Conservation (phyloP, 2,888 invertebrate species). For the Eupsilia transversa region DNA sequence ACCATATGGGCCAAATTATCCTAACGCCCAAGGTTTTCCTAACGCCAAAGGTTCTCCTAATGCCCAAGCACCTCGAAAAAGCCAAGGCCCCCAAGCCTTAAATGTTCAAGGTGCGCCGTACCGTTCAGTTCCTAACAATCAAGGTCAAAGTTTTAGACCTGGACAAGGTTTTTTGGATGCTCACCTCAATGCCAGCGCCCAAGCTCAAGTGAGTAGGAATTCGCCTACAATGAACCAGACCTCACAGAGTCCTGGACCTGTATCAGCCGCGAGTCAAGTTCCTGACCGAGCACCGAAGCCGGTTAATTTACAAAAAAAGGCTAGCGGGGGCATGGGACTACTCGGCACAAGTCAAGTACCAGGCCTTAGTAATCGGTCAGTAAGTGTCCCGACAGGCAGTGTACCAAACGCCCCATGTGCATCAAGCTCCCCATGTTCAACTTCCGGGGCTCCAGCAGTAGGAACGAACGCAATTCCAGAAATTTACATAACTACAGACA, state of each 20-base stretch:
- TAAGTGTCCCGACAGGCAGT: not conserved
- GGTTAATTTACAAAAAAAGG: conserved; percentile 26
- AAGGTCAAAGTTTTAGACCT: conserved; percentile 9
- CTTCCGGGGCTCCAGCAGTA: conserved; percentile 5
- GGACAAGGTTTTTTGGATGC: not conserved
- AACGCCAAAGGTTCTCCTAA: too few species aligned
- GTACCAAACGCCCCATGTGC: not conserved
- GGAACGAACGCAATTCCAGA: not conserved
- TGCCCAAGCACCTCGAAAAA: not conserved
- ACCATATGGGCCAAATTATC: not conserved
- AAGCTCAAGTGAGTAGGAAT: not conserved
- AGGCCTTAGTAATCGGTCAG: conserved; percentile 23
- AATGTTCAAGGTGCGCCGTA: conserved; percentile 3
- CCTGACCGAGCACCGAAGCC: not conserved
- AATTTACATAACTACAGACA: conserved; percentile 27
- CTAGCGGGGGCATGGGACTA: conserved; percentile 26
- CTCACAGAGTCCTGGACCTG: conserved; percentile 7
- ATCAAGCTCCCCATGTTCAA: too few species aligned
- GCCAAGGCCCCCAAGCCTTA: not conserved
- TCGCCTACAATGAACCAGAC: conserved; percentile 28
- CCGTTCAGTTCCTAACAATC: not conserved
- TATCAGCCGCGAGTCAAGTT: conserved; percentile 28
- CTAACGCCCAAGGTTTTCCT: not conserved
- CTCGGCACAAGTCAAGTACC: conserved; percentile 46
- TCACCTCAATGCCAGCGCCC: not conserved